These are phyloP conservation scores for Epizoanthus scotinus DNA, from an alignment of 92 coral and sea anemone genomes.

Conservation along the genomic window DNA sequence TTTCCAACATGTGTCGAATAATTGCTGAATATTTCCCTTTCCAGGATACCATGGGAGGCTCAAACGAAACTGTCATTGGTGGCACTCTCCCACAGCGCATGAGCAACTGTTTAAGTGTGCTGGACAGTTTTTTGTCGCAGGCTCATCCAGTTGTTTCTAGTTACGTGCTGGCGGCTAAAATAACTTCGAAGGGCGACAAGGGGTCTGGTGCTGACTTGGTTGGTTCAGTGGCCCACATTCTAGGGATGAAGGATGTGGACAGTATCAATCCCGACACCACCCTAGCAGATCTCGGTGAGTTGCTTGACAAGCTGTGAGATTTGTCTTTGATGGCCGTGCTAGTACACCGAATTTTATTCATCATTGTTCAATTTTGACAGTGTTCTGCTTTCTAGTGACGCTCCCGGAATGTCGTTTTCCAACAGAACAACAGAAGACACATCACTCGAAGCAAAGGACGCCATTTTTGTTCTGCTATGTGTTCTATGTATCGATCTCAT, in stretches of 20 bases:
- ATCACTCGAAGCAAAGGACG: no score
- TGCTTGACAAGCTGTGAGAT: neutral
- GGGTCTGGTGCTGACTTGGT: slow-evolving; percentile 79
- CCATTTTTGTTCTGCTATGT: no score
- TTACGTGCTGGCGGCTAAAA: slow-evolving; percentile 75
- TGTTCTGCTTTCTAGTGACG: no score
- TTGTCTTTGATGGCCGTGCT: neutral
- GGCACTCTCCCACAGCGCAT: slow-evolving; percentile 93
- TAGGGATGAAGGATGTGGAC: slow-evolving; percentile 73
- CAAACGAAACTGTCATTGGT: slow-evolving; percentile 81
- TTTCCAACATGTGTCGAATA: no score
- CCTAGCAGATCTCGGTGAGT: slow-evolving; percentile 80
- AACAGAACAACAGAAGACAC: no score
- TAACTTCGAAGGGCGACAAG: slow-evolving; percentile 57
- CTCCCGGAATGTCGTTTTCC: no score
- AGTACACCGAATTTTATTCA: no score
- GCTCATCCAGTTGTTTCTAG: slow-evolving; percentile 83
- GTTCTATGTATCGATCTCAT: no score
- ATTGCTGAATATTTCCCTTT: neutral
- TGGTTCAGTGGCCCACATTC: slow-evolving; percentile 73
- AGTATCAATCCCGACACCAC: slow-evolving; percentile 78
- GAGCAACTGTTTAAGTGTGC: slow-evolving; percentile 80
- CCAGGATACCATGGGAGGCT: slow-evolving; percentile 91
- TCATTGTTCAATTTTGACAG: no score
- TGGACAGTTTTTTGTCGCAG: slow-evolving; percentile 83